Evolutionary conservation across 2,888 invertebrate species (phyloP).

Genomic region (Parnassius apollo): DNA sequence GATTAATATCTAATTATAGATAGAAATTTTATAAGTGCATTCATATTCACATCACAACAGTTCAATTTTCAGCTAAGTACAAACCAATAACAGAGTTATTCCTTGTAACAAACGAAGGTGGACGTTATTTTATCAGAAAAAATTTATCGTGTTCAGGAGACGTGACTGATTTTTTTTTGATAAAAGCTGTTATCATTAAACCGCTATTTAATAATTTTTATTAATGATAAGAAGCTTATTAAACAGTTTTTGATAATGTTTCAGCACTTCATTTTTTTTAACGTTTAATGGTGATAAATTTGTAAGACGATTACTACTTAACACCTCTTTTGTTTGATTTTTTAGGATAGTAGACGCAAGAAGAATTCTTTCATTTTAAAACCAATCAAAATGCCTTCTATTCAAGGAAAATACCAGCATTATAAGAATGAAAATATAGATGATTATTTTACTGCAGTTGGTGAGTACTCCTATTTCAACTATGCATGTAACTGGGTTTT

Average conservation of each 20-base stretch:
- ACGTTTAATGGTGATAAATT: not conserved
- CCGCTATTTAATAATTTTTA: too few species aligned
- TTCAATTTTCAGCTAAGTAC: too few species aligned
- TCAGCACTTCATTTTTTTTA: not conserved
- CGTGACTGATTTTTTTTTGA: too few species aligned
- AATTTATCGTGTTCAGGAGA: too few species aligned
- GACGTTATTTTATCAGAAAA: too few species aligned
- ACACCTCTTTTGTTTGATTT: not conserved
- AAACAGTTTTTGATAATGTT: not conserved
- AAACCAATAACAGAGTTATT: too few species aligned
- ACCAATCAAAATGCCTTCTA: conserved; percentile 71
- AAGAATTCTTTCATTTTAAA: conserved; percentile 4
- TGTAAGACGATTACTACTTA: not conserved
- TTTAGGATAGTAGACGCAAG: not conserved
- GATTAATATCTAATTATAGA: too few species aligned
- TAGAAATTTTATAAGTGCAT: too few species aligned
- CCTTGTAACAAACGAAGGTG: too few species aligned
- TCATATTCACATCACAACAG: too few species aligned
- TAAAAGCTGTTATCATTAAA: too few species aligned
- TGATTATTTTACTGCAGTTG: conserved; percentile 83
- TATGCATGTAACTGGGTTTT: not conserved
- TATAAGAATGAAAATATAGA: conserved; percentile 84
- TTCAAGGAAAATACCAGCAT: conserved; percentile 83
- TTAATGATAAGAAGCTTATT: too few species aligned
- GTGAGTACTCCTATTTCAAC: conserved; percentile 61